Base-by-base conservation (phyloP, 64 coral and sea anemone genomes). In the Pocillopora damicornis region DNA sequence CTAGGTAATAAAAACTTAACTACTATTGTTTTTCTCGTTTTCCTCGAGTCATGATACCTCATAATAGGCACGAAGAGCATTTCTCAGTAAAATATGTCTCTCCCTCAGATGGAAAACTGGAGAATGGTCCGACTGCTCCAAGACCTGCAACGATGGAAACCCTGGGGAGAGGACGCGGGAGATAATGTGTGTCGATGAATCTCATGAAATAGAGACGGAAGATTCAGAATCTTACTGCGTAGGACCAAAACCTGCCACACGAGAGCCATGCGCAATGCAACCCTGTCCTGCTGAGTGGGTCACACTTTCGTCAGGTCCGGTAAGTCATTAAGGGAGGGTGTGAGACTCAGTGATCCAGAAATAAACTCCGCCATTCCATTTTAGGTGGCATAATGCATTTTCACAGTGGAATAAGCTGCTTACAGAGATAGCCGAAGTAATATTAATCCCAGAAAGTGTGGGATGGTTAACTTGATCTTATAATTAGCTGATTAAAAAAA, bases 71-170 rank as follows among this genome's bases (percentile, higher is more conserved):
- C 62, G 13, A 63, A 15, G 62, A 2, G 17, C 12, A 18, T 22
- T 7, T 0, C 17, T 1, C 6, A 18, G 22, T 22, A 11, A 7
- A 71, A 30, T 71, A 8, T 22, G 20, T 18, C 9, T 23, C 5
- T 30, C 17, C 36, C n/a, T 23, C 51, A 90, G 89, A 22, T 90
- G 89, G 89, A 64, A 75, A 60, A 64, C 61, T 5, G 80, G 80
- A 42, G 80, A 83, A 51, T 90, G 89, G 89, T 51, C 60, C 4
- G 89, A 90, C 14, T 90, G 89, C 5, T 64, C 69, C 18, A 90
- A 90, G 37, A 90, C 68, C 20, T 90, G 89, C 56, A 90, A 90
- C 60, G 89, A 90, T 73, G 89, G 89, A n/a, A n/a, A 75, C 14
- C 80, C 73, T 42, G 89, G 89, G 37, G 58, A 90, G 73, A 81